A percentile compares a stretch with the other conserved stretches of the same genome.
These are phyloP conservation scores for Alfaro cultratus DNA, from an alignment of 2,797 vertebrate genomes.

Conservation along the genomic window DNA sequence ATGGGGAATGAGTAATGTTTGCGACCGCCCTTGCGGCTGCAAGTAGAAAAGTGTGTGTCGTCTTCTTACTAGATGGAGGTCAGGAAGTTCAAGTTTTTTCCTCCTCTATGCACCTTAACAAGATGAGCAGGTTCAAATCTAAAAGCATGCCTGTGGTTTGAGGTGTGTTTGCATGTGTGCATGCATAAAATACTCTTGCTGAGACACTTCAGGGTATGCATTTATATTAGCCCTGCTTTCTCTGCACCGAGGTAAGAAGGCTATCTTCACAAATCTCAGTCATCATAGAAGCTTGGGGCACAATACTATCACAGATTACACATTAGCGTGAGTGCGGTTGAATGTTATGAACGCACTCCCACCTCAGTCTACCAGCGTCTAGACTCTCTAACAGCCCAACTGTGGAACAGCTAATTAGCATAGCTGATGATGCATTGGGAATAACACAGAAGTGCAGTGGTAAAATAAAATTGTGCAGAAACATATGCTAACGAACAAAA, in stretches of 20 bases:
- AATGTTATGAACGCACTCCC: slow-evolving; percentile 46
- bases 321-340: slow-evolving; percentile 49
- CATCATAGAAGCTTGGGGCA: slow-evolving; percentile 47
- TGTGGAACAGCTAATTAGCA: slow-evolving; percentile 62
- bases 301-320: slow-evolving; percentile 52
- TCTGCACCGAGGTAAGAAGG: slow-evolving; percentile 52
- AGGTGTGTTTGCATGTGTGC: slow-evolving; percentile 39
- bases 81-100: slow-evolving; percentile 28
- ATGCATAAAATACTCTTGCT: slow-evolving; percentile 41
- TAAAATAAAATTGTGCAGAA: slow-evolving; percentile 24
- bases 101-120: slow-evolving; percentile 24
- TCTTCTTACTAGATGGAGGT: slow-evolving; percentile 16
- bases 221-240: slow-evolving; percentile 55
- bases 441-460: slow-evolving; percentile 32
- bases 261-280: slow-evolving; percentile 50
- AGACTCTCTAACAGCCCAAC: slow-evolving; percentile 68
- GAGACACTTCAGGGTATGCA: slow-evolving; percentile 36
- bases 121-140: slow-evolving; percentile 33
- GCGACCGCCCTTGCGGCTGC: slow-evolving; percentile 9
- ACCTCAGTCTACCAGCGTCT: slow-evolving; percentile 58
- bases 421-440: slow-evolving; percentile 50
- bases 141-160: slow-evolving; percentile 44
- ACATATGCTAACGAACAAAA: slow-evolving; percentile 23
- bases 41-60: slow-evolving; percentile 6
- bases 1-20: background rate